These are phyloP conservation scores for Halcyon badia DNA, from an alignment of 2,797 vertebrate genomes.

Conservation along the genomic window DNA sequence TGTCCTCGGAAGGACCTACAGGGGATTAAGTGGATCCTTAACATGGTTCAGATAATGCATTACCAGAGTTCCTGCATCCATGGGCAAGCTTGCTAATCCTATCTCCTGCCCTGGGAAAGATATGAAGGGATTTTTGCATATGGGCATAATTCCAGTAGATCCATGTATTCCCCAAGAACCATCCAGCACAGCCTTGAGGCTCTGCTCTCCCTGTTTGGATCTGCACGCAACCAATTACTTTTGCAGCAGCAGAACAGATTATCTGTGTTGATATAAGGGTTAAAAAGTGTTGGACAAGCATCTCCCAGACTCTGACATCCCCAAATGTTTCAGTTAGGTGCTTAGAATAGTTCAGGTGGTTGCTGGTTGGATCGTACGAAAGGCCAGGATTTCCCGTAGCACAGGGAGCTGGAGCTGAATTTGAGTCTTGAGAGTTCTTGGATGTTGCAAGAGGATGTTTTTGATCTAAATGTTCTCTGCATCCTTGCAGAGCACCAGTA, in stretches of 20 bases:
- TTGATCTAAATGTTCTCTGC: not conserved
- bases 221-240: not conserved
- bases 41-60: constrained; percentile 9
- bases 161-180: not conserved
- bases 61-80: constrained; percentile 10
- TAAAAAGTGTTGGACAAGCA: constrained; percentile 1
- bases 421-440: not conserved
- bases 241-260: not conserved
- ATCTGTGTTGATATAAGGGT: not conserved
- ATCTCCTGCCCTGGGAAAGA: not conserved
- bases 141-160: not conserved
- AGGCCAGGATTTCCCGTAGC: not conserved
- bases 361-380: not conserved
- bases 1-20: not conserved
- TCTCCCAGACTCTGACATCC: not conserved
- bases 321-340: not conserved
- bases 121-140: not conserved
- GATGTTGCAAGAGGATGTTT: not conserved
- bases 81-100: not conserved
- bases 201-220: not conserved
- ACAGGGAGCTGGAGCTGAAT: not conserved
- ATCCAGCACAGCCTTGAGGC: not conserved
- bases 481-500: not conserved
- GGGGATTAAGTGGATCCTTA: constrained; percentile 7
- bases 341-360: not conserved